Percentiles rank a stretch among this genome's conserved stretches.
Evolutionary conservation across 1,140 invertebrate genomes (phyloP).

Genomic region (Ctenoplectra terminalis): DNA sequence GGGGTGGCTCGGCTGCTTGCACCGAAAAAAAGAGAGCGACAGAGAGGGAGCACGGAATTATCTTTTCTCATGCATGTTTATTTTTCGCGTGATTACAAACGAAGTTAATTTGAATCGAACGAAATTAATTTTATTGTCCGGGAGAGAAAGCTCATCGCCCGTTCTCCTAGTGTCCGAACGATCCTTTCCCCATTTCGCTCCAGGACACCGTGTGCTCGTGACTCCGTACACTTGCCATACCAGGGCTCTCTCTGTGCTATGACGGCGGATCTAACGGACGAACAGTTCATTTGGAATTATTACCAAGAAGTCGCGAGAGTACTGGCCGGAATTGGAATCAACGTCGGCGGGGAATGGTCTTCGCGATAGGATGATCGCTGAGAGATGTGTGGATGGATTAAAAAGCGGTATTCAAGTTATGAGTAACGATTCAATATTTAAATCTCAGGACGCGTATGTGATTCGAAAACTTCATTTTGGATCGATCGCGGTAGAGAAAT

Average conservation of each 20-base stretch:
- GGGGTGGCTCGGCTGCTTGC: slow-evolving; percentile 41
- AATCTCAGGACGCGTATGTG: too few relatives aligned
- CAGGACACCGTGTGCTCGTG: not conserved
- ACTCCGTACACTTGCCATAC: not conserved
- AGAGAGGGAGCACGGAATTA: slow-evolving; percentile 52
- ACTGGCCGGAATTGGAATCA: slow-evolving; percentile 23
- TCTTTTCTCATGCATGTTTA: slow-evolving; percentile 69
- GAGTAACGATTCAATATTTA: too few relatives aligned
- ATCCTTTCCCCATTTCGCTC: not conserved
- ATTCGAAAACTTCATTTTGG: too few relatives aligned
- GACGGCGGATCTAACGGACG: slow-evolving; percentile 5
- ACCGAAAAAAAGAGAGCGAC: not conserved
- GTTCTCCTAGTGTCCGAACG: slow-evolving; percentile 16
- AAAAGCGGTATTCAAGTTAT: too few relatives aligned
- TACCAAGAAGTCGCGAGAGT: slow-evolving; percentile 36
- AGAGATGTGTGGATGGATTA: too few relatives aligned
- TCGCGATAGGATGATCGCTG: not conserved
- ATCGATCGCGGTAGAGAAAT: too few relatives aligned
- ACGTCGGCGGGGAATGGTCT: not conserved
- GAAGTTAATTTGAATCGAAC: slow-evolving; percentile 80
- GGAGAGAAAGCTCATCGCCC: slow-evolving; percentile 40
- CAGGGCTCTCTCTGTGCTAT: too few relatives aligned
- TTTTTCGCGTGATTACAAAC: slow-evolving; percentile 78
- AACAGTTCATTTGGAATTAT: slow-evolving; percentile 43
- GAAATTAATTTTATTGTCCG: slow-evolving; percentile 79